Conservation (phyloP, 2,113 vertebrate genomes). For the Pyrgilauda ruficollis region DNA sequence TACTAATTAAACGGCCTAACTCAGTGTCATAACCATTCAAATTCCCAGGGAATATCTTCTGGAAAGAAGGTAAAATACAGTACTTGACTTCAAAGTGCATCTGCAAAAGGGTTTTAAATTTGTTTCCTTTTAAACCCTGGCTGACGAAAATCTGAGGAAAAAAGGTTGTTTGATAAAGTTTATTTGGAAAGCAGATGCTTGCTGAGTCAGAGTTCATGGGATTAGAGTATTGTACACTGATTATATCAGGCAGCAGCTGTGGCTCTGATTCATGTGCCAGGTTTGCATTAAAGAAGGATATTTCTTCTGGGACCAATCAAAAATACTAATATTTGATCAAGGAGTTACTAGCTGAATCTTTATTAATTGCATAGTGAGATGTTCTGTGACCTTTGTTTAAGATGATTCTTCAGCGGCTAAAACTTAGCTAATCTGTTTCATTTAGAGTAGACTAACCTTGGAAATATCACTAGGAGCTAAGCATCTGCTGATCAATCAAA, state of each 20-base stretch:
- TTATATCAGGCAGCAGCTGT: slow-evolving; percentile 57
- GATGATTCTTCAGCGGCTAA: slow-evolving; percentile 10
- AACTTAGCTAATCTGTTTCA: slow-evolving; percentile 48
- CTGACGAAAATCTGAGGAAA: slow-evolving; percentile 14
- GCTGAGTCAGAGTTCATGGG: slow-evolving; percentile 57
- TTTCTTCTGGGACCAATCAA: slow-evolving; percentile 63
- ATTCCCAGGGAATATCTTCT: background rate
- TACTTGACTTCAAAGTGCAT: background rate
- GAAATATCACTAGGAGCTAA: slow-evolving; percentile 14
- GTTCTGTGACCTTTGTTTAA: slow-evolving; percentile 52
- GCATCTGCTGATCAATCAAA: slow-evolving; percentile 36
- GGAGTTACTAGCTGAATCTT: slow-evolving; percentile 52
- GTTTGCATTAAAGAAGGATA: slow-evolving; percentile 41
- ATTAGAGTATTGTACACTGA: slow-evolving; percentile 57
- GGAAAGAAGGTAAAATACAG: background rate
- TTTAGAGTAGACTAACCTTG: slow-evolving; percentile 33
- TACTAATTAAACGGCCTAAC: background rate
- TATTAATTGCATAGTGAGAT: slow-evolving; percentile 43
- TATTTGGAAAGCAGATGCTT: slow-evolving; percentile 60
- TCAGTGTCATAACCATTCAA: background rate
- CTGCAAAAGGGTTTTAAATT: background rate
- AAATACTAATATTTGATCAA: slow-evolving; percentile 65
- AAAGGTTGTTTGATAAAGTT: background rate
- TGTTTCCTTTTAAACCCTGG: slow-evolving; percentile 6
- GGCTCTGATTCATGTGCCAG: slow-evolving; percentile 49